Percentiles rank a stretch among this genome's conserved stretches.
Conservation (phyloP, 1,140 invertebrate species). For the Subanguina moxae region DNA sequence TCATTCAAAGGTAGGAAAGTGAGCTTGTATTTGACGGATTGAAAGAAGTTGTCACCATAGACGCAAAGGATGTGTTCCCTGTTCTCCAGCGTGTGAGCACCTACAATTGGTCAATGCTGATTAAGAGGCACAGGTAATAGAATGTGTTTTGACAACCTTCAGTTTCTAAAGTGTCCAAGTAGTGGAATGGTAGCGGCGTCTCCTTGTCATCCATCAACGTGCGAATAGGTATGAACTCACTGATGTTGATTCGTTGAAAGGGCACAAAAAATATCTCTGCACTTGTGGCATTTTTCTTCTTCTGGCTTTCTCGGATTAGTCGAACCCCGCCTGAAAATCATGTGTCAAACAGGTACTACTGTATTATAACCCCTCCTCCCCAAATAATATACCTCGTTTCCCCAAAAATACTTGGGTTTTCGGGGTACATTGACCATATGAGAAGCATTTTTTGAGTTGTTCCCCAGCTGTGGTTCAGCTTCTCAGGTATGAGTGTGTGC, state of each 20-base stretch:
- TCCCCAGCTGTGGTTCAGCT: no score
- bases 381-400: no score
- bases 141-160: no score
- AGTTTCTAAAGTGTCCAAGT: slow-evolving; percentile 53
- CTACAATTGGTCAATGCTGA: slow-evolving; percentile 16
- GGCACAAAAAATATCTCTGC: slow-evolving; percentile 59
- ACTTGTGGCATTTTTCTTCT: slow-evolving; percentile 46
- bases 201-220: slow-evolving; percentile 58
- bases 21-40: slow-evolving; percentile 49
- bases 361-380: no score
- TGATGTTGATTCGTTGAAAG: slow-evolving; percentile 49
- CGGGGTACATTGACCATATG: no score
- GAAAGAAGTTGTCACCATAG: slow-evolving; percentile 56
- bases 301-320: slow-evolving; percentile 55
- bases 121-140: no score
- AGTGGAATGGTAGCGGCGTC: slow-evolving; percentile 53
- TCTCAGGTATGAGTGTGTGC: no score
- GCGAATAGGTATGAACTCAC: slow-evolving; percentile 55
- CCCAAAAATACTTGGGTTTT: no score
- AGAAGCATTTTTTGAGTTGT: no score
- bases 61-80: slow-evolving; percentile 54
- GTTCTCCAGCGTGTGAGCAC: slow-evolving; percentile 47
- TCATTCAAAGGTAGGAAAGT: slow-evolving; percentile 28
- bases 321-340: slow-evolving; percentile 53
- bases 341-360: no score